phyloP scores from a whole-genome alignment of 2,888 invertebrate genomes.

The Chironomus tentans region DNA sequence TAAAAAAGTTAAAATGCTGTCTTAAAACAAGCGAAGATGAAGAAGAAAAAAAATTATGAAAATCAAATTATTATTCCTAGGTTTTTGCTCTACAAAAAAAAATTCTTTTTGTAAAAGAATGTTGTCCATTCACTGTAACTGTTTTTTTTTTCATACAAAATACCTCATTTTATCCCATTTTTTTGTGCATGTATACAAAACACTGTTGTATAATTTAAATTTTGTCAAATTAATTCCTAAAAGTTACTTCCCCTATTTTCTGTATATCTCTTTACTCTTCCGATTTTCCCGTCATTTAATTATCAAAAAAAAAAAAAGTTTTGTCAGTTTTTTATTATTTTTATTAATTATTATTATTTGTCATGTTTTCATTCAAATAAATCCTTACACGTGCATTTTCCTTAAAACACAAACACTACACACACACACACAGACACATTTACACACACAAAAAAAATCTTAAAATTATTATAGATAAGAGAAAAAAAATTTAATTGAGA shows the following conservation, averaged over 20 bases:
- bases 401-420: background rate
- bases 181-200: background rate
- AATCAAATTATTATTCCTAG: background rate
- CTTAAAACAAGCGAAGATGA: background rate
- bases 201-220: background rate
- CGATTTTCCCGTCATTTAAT: background rate
- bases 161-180: background rate
- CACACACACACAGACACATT: background rate
- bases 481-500: background rate
- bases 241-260: background rate
- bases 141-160: background rate
- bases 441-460: background rate
- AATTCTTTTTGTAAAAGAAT: background rate
- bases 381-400: background rate
- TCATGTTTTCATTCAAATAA: background rate
- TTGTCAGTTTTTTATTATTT: background rate
- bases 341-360: background rate
- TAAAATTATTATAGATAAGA: background rate
- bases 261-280: background rate
- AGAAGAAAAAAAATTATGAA: background rate
- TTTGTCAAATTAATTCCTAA: background rate
- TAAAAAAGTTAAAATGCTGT: background rate
- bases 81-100: background rate
- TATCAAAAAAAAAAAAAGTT: too few relatives aligned
- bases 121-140: background rate